Evolutionary conservation across 1,140 invertebrate genomes (phyloP).

Genomic region (Euschistus heros): DNA sequence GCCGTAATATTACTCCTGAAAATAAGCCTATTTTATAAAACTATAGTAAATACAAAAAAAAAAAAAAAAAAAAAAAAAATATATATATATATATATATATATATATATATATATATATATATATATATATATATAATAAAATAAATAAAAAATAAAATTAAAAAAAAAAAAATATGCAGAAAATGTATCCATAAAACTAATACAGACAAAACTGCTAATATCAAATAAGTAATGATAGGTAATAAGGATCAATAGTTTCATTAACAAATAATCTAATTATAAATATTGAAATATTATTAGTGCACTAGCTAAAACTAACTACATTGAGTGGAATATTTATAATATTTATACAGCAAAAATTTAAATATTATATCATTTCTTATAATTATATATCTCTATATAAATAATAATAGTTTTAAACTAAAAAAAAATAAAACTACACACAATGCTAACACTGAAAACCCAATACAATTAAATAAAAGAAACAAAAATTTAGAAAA

Average conservation of each 20-base stretch:
- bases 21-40: too few relatives aligned
- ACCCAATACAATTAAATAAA: neutral
- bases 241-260: too few relatives aligned
- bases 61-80: neutral
- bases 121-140: neutral
- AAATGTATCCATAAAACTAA: neutral
- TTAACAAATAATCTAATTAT: too few relatives aligned
- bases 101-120: slow-evolving; percentile 2
- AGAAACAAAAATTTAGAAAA: slow-evolving; percentile 22
- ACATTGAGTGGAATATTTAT: too few relatives aligned
- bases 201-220: neutral
- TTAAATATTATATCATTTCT: too few relatives aligned
- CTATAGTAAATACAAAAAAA: neutral
- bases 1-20: too few relatives aligned
- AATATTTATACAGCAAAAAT: too few relatives aligned
- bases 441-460: slow-evolving; percentile 14
- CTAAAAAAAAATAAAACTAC: neutral
- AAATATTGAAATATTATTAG: too few relatives aligned
- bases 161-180: neutral
- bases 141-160: neutral
- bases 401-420: neutral
- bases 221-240: neutral
- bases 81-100: slow-evolving; percentile 8
- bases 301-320: too few relatives aligned
- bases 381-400: neutral